phyloP scores from a whole-genome alignment of 2,797 vertebrate genomes.

The Cynopterus sphinx region DNA sequence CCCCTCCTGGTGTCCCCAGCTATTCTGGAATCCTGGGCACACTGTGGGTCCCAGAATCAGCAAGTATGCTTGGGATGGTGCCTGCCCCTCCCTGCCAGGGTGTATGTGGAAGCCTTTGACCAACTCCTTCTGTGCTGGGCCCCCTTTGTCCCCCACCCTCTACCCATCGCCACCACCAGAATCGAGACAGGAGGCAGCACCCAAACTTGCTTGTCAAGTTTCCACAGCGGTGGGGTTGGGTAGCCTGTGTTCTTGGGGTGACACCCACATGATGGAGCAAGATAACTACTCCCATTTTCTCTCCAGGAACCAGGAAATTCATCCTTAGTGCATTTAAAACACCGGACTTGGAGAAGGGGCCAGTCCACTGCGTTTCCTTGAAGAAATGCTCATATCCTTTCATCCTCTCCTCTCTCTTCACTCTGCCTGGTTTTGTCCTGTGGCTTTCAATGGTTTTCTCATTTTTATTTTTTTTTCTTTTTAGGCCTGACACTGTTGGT shows the following conservation, averaged over 20 bases:
- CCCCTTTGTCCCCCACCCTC: neutral
- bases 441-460: neutral
- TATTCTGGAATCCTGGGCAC: neutral
- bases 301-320: neutral
- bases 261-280: neutral
- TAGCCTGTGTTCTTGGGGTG: neutral
- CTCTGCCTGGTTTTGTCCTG: neutral
- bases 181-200: rapidly evolving
- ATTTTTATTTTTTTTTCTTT: neutral
- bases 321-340: rapidly evolving
- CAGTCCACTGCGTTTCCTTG: rapidly evolving
- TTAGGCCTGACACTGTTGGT: neutral
- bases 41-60: neutral
- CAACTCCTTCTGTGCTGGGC: rapidly evolving
- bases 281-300: neutral
- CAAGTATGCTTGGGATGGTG: rapidly evolving
- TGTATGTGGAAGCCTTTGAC: neutral
- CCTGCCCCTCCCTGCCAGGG: rapidly evolving
- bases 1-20: neutral
- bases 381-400: rapidly evolving
- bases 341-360: rapidly evolving
- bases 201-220: neutral
- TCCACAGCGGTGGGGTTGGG: neutral
- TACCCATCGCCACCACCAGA: too few species aligned
- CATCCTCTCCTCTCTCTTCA: rapidly evolving